Conservation (phyloP, 64 coral and sea anemone species). For the Porites australiensis region DNA sequence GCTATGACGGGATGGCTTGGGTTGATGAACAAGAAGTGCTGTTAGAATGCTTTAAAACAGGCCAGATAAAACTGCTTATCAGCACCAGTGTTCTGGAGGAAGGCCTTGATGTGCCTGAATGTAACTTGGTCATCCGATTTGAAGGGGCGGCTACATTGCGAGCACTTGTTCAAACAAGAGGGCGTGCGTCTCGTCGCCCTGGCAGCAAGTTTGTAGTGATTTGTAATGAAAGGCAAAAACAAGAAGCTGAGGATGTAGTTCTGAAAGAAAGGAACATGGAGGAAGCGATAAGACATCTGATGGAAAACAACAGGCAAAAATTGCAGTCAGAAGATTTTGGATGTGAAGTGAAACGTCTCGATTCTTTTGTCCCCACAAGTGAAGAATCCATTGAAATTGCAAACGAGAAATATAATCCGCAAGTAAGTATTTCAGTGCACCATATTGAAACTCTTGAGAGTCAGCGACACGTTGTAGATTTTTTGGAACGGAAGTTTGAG, state of each 20-base stretch:
- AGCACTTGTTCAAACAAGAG: constrained; percentile 82
- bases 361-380: not conserved
- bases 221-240: constrained; percentile 59
- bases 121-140: constrained; percentile 95
- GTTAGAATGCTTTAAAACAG: constrained; percentile 76
- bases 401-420: not conserved
- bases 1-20: constrained; percentile 93
- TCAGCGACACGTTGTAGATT: not conserved
- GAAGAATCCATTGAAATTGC: not conserved
- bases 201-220: constrained; percentile 92
- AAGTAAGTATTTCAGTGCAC: not conserved
- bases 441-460: not conserved
- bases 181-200: constrained; percentile 75
- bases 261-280: constrained; percentile 85
- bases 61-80: constrained; percentile 85
- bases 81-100: constrained; percentile 95
- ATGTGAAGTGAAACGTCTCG: constrained; percentile 15
- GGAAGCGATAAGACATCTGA: constrained; percentile 60
- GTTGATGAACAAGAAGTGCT: constrained; percentile 83
- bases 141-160: constrained; percentile 74
- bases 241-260: constrained; percentile 49
- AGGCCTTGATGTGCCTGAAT: constrained; percentile 92
- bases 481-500: constrained; percentile 22
- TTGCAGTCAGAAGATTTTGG: constrained; percentile 23
- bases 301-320: not conserved